Conservation (phyloP, 2,797 vertebrate genomes). For the Petrocephalus schoutedeni region DNA sequence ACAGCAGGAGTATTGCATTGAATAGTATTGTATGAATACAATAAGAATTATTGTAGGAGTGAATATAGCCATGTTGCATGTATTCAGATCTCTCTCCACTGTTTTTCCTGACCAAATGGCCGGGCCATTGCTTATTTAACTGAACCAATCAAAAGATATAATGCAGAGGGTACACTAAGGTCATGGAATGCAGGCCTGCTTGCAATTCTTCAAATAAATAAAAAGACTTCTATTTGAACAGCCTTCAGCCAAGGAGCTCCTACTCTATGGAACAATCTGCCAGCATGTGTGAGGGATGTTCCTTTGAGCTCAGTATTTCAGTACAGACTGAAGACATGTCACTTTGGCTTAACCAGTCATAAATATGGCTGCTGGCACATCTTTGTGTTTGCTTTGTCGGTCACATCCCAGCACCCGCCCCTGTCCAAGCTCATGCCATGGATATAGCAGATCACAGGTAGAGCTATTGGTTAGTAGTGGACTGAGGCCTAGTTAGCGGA, state of each 20-base stretch:
- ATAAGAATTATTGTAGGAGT: not conserved
- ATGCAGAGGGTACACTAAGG: not conserved
- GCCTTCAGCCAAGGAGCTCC: not conserved
- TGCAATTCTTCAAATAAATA: not conserved
- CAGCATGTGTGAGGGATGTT: not conserved
- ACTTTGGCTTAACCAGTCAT: not conserved
- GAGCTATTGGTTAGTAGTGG: not conserved
- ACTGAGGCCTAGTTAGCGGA: not conserved
- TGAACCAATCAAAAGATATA: not conserved
- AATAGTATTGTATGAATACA: not conserved
- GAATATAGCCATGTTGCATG: not conserved
- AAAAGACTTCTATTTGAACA: not conserved
- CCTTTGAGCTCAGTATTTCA: not conserved
- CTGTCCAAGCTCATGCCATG: not conserved
- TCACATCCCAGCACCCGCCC: not conserved
- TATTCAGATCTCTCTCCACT: not conserved
- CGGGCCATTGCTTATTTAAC: not conserved
- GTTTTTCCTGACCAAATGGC: not conserved
- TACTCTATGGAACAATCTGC: not conserved
- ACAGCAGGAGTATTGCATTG: not conserved
- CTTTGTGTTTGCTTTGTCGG: not conserved
- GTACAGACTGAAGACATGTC: not conserved
- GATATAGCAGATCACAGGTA: not conserved
- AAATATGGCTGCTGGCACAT: not conserved
- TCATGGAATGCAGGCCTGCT: not conserved